Conservation (phyloP, 2,113 vertebrate genomes). For the Naja naja region DNA sequence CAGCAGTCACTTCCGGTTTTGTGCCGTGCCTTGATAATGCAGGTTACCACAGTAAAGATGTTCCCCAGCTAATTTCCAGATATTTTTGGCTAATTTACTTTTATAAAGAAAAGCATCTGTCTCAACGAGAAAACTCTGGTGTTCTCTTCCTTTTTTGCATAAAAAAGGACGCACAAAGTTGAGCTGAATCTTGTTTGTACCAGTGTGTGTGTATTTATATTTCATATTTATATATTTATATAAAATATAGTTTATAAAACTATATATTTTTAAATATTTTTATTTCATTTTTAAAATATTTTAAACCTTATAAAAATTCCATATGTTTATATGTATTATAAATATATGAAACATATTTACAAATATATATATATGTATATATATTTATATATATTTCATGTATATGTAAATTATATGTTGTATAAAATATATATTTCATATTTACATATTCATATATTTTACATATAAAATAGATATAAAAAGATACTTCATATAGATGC, state of each 20-base stretch:
- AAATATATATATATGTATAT: too few species aligned
- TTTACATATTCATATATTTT: too few species aligned
- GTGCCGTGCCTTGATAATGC: accelerated
- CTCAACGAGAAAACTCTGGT: not conserved
- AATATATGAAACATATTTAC: too few species aligned
- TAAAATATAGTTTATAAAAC: not conserved
- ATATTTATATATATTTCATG: too few species aligned
- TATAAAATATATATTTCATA: too few species aligned
- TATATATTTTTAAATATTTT: not conserved
- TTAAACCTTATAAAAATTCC: too few species aligned
- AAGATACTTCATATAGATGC: too few species aligned
- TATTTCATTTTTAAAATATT: not conserved
- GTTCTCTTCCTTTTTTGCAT: not conserved
- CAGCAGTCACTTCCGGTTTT: not conserved
- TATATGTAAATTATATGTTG: too few species aligned
- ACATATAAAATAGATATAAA: too few species aligned
- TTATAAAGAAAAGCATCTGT: not conserved
- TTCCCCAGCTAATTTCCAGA: not conserved
- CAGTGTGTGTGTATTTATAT: not conserved
- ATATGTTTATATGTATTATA: too few species aligned
- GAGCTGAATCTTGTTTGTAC: not conserved
- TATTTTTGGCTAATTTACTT: not conserved
- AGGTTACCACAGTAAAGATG: not conserved
- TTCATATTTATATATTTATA: not conserved
- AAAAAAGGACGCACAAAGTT: not conserved